These are phyloP conservation scores for Phoxinus phoxinus DNA, from an alignment of 2,113 vertebrate genomes.

Conservation along the genomic window DNA sequence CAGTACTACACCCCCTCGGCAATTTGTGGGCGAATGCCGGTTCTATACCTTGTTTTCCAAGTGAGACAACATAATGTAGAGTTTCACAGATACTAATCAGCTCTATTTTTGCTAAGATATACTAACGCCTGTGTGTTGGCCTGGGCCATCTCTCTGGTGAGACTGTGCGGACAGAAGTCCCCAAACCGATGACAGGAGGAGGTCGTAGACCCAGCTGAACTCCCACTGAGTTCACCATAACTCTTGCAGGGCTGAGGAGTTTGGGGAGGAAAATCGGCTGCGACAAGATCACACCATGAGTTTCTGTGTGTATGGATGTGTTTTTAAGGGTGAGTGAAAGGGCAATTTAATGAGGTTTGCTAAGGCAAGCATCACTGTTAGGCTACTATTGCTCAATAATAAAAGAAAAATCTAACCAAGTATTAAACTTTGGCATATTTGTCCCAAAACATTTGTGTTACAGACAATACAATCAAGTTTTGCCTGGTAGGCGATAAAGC, in stretches of 20 bases:
- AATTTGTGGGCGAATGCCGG: not conserved
- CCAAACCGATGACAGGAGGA: slow-evolving; percentile 35
- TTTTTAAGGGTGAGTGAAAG: slow-evolving; percentile 5
- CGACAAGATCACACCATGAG: slow-evolving; percentile 10
- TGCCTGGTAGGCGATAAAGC: no score
- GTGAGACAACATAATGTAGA: not conserved
- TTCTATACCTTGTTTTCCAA: slow-evolving; percentile 14
- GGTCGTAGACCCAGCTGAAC: slow-evolving; percentile 34
- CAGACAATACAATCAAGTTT: not conserved
- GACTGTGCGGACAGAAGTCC: slow-evolving; percentile 28
- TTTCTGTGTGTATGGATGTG: not conserved
- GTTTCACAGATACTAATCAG: slow-evolving; percentile 9
- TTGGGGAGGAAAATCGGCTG: slow-evolving; percentile 6
- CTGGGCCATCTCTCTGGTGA: slow-evolving; percentile 14
- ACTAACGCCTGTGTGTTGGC: not conserved
- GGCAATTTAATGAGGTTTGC: not conserved
- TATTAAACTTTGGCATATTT: not conserved
- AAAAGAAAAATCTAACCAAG: no score
- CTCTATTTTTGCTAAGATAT: not conserved
- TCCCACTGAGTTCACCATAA: slow-evolving; percentile 25
- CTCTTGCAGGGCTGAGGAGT: slow-evolving; percentile 29
- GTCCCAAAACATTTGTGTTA: not conserved
- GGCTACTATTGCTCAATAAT: not conserved
- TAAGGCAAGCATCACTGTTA: not conserved
- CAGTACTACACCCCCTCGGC: not conserved